Conservation (phyloP, 2,888 invertebrate species). For the Sturmia bella region DNA sequence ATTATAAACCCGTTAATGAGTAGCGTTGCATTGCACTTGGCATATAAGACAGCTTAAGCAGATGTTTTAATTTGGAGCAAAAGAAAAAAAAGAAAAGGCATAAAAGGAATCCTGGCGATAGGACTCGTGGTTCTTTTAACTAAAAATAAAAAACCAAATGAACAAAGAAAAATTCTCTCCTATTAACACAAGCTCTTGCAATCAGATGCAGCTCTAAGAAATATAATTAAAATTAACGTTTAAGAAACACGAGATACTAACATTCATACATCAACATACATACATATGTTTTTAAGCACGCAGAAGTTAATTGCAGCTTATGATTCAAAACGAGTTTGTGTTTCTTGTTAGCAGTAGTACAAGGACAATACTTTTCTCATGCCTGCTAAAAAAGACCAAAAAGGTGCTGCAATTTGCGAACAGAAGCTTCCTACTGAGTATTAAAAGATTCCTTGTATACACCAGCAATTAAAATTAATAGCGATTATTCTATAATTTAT, state of each 20-base stretch:
- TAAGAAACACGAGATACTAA: conserved; percentile 25
- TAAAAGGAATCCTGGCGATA: conserved; percentile 50
- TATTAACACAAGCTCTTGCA: conserved; percentile 34
- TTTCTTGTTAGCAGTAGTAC: not conserved
- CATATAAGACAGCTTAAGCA: conserved; percentile 36
- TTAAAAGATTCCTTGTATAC: conserved; percentile 6
- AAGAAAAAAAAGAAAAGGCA: conserved; percentile 6
- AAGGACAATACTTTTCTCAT: conserved; percentile 19
- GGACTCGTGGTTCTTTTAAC: conserved; percentile 48
- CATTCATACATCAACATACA: not conserved
- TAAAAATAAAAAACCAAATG: not conserved
- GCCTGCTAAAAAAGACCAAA: not conserved
- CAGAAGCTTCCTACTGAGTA: conserved; percentile 5
- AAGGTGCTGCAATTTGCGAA: not conserved
- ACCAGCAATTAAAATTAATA: conserved; percentile 31
- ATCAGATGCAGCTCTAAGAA: conserved; percentile 30
- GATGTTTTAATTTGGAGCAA: conserved; percentile 53
- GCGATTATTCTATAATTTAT: conserved; percentile 10
- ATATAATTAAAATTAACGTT: conserved; percentile 59
- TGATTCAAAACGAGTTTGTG: not conserved
- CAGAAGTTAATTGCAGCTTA: conserved; percentile 47
- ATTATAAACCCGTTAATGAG: not conserved
- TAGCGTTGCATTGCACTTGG: not conserved
- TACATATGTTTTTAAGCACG: not conserved
- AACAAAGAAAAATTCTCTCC: conserved; percentile 6